Conservation (phyloP, 2,113 vertebrate genomes). For the Epinephelus moara region DNA sequence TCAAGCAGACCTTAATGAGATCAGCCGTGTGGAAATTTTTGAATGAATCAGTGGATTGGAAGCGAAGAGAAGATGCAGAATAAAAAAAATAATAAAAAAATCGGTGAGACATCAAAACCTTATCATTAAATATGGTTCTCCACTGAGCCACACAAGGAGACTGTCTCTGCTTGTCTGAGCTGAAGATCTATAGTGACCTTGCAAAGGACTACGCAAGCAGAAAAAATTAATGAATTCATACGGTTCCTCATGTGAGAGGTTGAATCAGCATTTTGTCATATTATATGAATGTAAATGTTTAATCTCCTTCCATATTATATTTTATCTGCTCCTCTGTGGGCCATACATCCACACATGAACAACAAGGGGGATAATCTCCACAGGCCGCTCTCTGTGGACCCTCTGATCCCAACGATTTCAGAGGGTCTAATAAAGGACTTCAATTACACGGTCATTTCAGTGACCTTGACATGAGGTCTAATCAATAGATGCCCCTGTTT, state of each 20-base stretch:
- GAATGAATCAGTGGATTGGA: slow-evolving; percentile 27
- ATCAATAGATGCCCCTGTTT: slow-evolving; percentile 63
- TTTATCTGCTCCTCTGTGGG: slow-evolving; percentile 24
- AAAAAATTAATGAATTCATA: slow-evolving; percentile 51
- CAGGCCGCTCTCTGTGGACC: slow-evolving; percentile 17
- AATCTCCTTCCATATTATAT: slow-evolving; percentile 32
- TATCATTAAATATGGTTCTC: slow-evolving; percentile 43
- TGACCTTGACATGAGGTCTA: slow-evolving; percentile 73
- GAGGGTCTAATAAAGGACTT: slow-evolving; percentile 61
- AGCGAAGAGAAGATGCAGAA: slow-evolving; percentile 27
- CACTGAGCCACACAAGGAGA: slow-evolving; percentile 21
- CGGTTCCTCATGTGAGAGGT: neutral
- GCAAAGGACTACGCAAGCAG: slow-evolving; percentile 42
- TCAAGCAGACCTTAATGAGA: neutral
- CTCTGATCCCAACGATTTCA: slow-evolving; percentile 52
- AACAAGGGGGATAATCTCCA: slow-evolving; percentile 40
- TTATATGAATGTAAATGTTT: slow-evolving; percentile 57
- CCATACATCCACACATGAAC: slow-evolving; percentile 21
- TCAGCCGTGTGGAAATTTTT: slow-evolving; percentile 17
- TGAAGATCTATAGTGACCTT: slow-evolving; percentile 66
- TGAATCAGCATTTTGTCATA: slow-evolving; percentile 63
- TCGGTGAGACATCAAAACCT: slow-evolving; percentile 29
- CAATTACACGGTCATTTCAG: slow-evolving; percentile 71
- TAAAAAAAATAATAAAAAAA: neutral
- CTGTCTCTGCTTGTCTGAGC: slow-evolving; percentile 50